Conservation (phyloP, 2,888 invertebrate genomes). For the Lasioglossum marginatum region DNA sequence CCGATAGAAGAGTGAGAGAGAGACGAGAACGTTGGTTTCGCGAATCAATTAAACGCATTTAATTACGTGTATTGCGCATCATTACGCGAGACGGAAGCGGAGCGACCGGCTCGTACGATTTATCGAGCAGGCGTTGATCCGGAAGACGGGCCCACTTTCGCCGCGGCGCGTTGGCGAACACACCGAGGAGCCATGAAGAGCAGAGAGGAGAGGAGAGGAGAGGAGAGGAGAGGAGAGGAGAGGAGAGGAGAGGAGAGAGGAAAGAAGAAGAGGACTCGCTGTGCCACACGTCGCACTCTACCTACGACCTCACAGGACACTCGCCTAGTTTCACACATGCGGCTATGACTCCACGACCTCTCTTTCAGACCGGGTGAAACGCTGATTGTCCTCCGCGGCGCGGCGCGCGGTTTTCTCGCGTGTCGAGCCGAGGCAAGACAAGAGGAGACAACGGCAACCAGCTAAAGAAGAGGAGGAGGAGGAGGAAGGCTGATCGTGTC, state of each 20-base stretch:
- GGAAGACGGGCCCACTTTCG: conserved; percentile 59
- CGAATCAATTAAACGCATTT: conserved; percentile 6
- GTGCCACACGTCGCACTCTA: conserved; percentile 22
- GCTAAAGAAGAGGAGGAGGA: not conserved
- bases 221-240: not conserved
- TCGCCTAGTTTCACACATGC: conserved; percentile 39
- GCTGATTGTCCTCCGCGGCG: conserved; percentile 47
- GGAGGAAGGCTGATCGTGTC: conserved; percentile 10
- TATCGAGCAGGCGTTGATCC: conserved; percentile 57
- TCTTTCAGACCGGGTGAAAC: conserved; percentile 45
- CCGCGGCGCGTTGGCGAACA: conserved; percentile 20
- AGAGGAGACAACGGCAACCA: conserved; percentile 1
- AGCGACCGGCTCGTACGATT: conserved; percentile 48
- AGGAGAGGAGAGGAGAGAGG: not conserved
- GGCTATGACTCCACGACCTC: conserved; percentile 41
- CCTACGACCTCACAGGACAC: conserved; percentile 55
- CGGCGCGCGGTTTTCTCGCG: conserved; percentile 48
- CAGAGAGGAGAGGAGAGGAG: not conserved
- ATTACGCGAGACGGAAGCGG: conserved; percentile 44
- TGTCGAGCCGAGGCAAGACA: not conserved
- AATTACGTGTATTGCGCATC: conserved; percentile 25
- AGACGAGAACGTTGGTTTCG: not conserved
- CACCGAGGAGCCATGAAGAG: not conserved
- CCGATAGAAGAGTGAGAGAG: not conserved
- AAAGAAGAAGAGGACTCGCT: not conserved